Conservation (phyloP, 1,140 invertebrate genomes). For the Lordiphosa collinella region DNA sequence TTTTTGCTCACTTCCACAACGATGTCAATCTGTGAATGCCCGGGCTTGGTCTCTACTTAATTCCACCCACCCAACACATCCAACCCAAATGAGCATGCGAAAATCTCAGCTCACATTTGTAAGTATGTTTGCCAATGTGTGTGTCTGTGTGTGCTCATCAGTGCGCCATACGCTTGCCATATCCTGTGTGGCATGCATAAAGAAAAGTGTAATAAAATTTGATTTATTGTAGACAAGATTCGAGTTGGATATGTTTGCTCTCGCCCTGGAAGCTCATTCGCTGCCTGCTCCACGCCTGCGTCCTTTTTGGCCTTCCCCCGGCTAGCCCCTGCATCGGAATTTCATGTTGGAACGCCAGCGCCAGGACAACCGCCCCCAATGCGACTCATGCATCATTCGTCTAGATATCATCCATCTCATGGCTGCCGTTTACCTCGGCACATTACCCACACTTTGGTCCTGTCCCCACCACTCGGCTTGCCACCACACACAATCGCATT, state of each 20-base stretch:
- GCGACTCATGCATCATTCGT: slow-evolving; percentile 77
- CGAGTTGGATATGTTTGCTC: slow-evolving; percentile 71
- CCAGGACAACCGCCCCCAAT: slow-evolving; percentile 37
- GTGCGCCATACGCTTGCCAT: slow-evolving; percentile 73
- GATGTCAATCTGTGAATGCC: neutral
- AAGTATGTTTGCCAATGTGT: slow-evolving; percentile 29
- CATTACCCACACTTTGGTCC: slow-evolving; percentile 45
- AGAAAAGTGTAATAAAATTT: slow-evolving; percentile 80
- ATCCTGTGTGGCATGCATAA: slow-evolving; percentile 78
- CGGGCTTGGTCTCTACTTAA: slow-evolving; percentile 1
- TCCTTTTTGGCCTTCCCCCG: slow-evolving; percentile 22
- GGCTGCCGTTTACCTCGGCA: slow-evolving; percentile 65
- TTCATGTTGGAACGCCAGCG: slow-evolving; percentile 21
- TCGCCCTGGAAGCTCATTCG: slow-evolving; percentile 58
- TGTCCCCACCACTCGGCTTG: neutral
- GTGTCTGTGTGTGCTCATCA: slow-evolving; percentile 50
- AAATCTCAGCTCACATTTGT: slow-evolving; percentile 50
- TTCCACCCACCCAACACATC: slow-evolving; percentile 15
- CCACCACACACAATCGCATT: slow-evolving; percentile 29
- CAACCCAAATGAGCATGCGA: slow-evolving; percentile 53
- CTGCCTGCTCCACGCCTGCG: slow-evolving; percentile 66
- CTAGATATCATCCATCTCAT: slow-evolving; percentile 75
- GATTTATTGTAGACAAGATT: slow-evolving; percentile 79
- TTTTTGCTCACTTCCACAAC: neutral
- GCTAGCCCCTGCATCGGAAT: slow-evolving; percentile 47